phyloP scores from a whole-genome alignment of 2,888 invertebrate genomes.

The Drosophila fungiperda region DNA sequence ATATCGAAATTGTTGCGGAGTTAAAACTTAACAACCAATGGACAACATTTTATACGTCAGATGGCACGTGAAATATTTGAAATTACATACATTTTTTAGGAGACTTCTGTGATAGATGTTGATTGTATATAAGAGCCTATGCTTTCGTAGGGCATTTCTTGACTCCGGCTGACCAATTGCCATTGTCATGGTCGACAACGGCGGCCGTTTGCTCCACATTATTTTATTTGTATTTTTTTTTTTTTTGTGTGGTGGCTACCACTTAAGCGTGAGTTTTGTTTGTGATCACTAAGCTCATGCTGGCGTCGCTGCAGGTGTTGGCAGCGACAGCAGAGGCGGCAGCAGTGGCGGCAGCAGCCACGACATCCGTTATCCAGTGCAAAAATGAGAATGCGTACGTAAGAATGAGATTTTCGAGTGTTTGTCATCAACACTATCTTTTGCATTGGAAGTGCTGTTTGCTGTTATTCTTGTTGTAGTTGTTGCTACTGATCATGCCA shows the following conservation, averaged over 20 bases:
- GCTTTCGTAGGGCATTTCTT: conserved; percentile 40
- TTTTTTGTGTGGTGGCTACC: conserved; percentile 24
- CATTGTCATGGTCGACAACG: conserved; percentile 24
- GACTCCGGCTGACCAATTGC: conserved; percentile 26
- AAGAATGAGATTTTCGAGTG: conserved; percentile 42
- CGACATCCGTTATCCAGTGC: conserved; percentile 48
- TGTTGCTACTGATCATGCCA: conserved; percentile 26
- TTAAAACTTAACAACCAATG: neutral
- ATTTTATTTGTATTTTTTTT: conserved; percentile 18
- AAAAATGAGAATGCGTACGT: conserved; percentile 33
- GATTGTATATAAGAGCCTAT: neutral
- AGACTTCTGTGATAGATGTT: neutral
- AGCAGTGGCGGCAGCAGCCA: conserved; percentile 2
- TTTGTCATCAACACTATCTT: conserved; percentile 58
- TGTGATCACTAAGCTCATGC: conserved; percentile 50
- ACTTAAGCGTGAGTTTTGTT: conserved; percentile 62
- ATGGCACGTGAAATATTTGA: conserved; percentile 8
- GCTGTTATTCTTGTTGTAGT: conserved; percentile 11
- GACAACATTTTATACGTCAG: conserved; percentile 1
- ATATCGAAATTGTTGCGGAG: neutral
- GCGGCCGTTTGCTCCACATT: conserved; percentile 46
- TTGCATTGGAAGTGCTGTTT: conserved; percentile 18
- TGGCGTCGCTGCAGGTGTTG: conserved; percentile 27
- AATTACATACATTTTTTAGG: neutral
- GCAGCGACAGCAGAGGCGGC: conserved; percentile 9